Evolutionary conservation across 53 echinoderm and acorn worm genomes (phyloP), one percentile per base, ranked within the genome.

Genomic region (Henricia sp.): DNA sequence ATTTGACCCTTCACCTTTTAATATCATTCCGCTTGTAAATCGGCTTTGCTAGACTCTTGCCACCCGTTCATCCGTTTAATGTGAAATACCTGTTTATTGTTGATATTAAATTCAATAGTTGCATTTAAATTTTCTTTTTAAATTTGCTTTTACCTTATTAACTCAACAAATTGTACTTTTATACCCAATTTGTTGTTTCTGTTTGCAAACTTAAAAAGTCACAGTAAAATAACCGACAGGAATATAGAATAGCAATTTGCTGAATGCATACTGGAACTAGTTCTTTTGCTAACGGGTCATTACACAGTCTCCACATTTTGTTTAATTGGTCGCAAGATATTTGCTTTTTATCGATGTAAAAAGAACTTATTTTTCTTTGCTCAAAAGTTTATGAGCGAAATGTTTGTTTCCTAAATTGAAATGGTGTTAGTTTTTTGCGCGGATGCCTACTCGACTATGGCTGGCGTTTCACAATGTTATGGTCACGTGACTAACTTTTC

Each of bases 1-100:
- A 80, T 37, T 32, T 80, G 80, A 80, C 80, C 80, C 80, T 80
- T 80, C 62, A 80, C 80, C 80, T 60, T 35, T 62, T 43, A 64
- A 32, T 80, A 80, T 80, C 80, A 57, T 40, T 80, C 80, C 80
- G 80, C 80, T 30, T 4, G 80, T 80, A 27, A 80, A 63, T 3
- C 40, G 48, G 10, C 8, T n/a, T 32, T 46, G 57, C 16, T 63
- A 63, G 50, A 62, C 80, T 64, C 32, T 33, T n/a, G 28, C 24
- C 27, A 44, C 48, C 26, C 71, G 71, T 28, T 48, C 2, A 4
- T 30, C 17, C 5, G 20, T 55, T n/a, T 55, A 8, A 46, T n/a
- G 23, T 55, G n/a, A n/a, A 55, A 55, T 12, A n/a, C 55, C 17
- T 5, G 23, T 12, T 5, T 55, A n/a, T 8, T 12, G 10, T 55